phyloP scores from a whole-genome alignment of 2,113 vertebrate species.

The Struthidea cinerea region DNA sequence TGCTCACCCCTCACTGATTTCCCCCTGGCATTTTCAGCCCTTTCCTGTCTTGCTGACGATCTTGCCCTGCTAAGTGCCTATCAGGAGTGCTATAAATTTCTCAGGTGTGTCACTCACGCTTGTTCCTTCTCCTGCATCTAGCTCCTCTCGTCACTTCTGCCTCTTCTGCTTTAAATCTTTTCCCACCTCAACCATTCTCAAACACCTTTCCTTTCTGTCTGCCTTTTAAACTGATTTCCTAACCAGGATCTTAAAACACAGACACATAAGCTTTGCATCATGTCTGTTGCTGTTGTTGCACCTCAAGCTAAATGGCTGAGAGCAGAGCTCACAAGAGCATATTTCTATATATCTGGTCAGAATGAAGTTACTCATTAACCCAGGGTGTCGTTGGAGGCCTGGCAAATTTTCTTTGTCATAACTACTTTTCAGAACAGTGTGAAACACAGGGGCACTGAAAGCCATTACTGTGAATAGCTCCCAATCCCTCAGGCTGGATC shows the following conservation, averaged over 20 bases:
- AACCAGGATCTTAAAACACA: background rate
- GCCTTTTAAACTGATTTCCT: background rate
- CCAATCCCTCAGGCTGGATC: background rate
- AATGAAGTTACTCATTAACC: background rate
- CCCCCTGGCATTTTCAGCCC: background rate
- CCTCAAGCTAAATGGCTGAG: background rate
- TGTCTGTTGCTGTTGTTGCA: background rate
- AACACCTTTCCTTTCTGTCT: background rate
- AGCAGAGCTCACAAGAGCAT: background rate
- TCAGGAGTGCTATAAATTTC: background rate
- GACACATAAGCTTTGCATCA: background rate
- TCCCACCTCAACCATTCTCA: background rate
- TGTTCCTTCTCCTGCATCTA: background rate
- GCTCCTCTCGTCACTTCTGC: background rate
- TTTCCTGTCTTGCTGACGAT: background rate
- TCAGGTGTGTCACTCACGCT: fast-evolving
- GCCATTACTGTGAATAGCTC: background rate
- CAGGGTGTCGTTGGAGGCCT: background rate
- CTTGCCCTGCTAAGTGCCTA: background rate
- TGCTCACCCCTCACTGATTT: background rate
- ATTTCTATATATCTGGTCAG: background rate
- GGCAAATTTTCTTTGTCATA: background rate
- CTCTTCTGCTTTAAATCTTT: background rate
- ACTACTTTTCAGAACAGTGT: background rate
- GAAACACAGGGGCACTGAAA: background rate